Percentiles rank a stretch among this genome's conserved stretches.
phyloP scores from a whole-genome alignment of 2,797 vertebrate species.

The Brachyalestes nurse region DNA sequence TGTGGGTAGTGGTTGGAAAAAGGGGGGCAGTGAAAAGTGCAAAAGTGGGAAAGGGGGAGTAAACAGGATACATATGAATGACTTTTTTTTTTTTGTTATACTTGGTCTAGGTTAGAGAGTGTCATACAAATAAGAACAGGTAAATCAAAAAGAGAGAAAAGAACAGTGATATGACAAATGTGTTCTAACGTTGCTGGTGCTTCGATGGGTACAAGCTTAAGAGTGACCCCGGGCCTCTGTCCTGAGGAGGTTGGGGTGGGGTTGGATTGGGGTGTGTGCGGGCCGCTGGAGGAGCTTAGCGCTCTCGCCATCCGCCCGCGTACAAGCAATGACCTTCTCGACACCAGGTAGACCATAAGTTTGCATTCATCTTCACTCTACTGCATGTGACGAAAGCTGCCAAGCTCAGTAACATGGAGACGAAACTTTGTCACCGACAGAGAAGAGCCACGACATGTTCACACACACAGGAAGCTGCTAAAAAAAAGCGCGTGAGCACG shows the following conservation, averaged over 20 bases:
- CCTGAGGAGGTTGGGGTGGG: constrained; percentile 44
- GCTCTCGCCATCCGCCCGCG: constrained; percentile 70
- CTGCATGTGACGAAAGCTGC: constrained; percentile 44
- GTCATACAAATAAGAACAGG: constrained; percentile 79
- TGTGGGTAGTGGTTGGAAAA: constrained; percentile 67
- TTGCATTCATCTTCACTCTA: constrained; percentile 70
- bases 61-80: constrained; percentile 87
- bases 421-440: constrained; percentile 62
- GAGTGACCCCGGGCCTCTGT: constrained; percentile 53
- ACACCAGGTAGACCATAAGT: constrained; percentile 64
- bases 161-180: constrained; percentile 85
- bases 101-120: constrained; percentile 82
- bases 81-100: constrained; percentile 76
- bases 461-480: constrained; percentile 63
- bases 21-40: constrained; percentile 81
- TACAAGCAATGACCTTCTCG: constrained; percentile 71
- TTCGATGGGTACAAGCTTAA: constrained; percentile 72
- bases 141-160: constrained; percentile 68
- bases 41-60: constrained; percentile 75
- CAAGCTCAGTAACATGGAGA: constrained; percentile 64
- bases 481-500: constrained; percentile 66
- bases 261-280: constrained; percentile 41
- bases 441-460: constrained; percentile 59
- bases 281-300: constrained; percentile 61
- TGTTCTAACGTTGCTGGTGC: constrained; percentile 83